A percentile compares a stretch with the other conserved stretches of the same genome.
These are phyloP conservation scores for Telmatochromis sp. DNA, from an alignment of 2,113 vertebrate species.

Conservation along the genomic window DNA sequence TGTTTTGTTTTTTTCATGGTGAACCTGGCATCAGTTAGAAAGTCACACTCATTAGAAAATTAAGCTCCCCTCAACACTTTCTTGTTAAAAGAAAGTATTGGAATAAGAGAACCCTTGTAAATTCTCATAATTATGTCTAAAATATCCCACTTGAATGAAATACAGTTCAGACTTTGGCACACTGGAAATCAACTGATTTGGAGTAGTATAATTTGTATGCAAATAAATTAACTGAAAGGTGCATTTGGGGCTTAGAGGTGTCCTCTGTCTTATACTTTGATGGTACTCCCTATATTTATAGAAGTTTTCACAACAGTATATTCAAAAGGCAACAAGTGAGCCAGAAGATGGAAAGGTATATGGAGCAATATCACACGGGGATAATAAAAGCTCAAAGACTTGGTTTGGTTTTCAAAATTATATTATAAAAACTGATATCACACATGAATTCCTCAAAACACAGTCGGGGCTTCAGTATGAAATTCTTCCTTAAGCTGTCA, in stretches of 20 bases:
- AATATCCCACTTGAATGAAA: constrained; percentile 16
- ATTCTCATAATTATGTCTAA: constrained; percentile 18
- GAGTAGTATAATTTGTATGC: constrained; percentile 37
- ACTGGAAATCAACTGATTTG: constrained; percentile 1
- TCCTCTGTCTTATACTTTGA: neutral
- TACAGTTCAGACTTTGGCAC: neutral
- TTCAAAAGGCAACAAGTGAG: constrained; percentile 33
- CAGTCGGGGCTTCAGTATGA: neutral
- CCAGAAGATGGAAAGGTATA: constrained; percentile 1
- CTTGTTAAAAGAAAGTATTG: constrained; percentile 2
- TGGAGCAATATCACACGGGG: neutral
- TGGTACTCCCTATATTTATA: constrained; percentile 31
- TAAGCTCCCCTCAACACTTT: neutral
- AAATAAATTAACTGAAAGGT: constrained; percentile 50
- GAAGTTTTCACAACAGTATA: constrained; percentile 23
- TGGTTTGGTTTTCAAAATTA: neutral
- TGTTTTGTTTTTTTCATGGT: neutral
- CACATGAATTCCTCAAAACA: neutral
- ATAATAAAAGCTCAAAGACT: constrained; percentile 8
- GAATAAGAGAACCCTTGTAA: neutral
- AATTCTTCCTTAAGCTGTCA: neutral
- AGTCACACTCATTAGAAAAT: neutral
- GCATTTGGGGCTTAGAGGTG: neutral
- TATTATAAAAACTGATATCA: neutral
- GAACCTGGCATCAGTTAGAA: neutral